Evolutionary conservation across 2,888 invertebrate species (phyloP), one percentile per base, ranked within the genome.

Genomic region (Amblyteles armatorius): DNA sequence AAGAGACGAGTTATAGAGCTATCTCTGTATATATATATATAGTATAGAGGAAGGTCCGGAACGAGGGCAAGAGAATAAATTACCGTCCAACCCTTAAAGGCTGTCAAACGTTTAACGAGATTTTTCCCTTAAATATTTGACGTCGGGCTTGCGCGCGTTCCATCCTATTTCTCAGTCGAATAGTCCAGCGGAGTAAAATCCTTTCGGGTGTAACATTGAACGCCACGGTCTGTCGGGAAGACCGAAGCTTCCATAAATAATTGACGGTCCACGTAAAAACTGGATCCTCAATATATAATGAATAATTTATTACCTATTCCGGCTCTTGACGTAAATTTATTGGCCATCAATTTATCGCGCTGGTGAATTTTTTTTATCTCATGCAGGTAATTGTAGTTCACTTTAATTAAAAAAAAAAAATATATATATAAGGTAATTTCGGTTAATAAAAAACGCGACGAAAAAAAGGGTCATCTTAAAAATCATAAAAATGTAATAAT

Each of bases 61-160:
- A 48, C 13, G 33, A 69, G 29, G 55, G 48, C 29, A 57, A 78
- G 22, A 60, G 2, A 26, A 48, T 60, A 26, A 22, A 22, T 44
- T 77, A n/a, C 33, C 36, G n/a, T 69, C 57, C 16, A 60, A 26
- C 71, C 71, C 50, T 79, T 67, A 67, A 65, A 73, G 52, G 67
- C 65, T 79, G 73, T 73, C 50, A 72, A 72, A 72, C 71, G 48
- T 60, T 79, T 79, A 60, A 71, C 71, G 71, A 79, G 63, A 52
- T n/a, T 50, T 72, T 67, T 52, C 71, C 19, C 79, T 65, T 71
- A 22, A 79, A 79, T 72, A 63, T 65, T 79, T 79, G 33, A 72
- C 50, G 63, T 36, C 22, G 4, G 4, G 29, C 63, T 63, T 33
- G 33, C 57, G 57, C 19, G 6, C 7, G 22, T n/a, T 9, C 19